These are phyloP conservation scores for Agrochola lota DNA, from an alignment of 2,888 invertebrate species.

Conservation along the genomic window DNA sequence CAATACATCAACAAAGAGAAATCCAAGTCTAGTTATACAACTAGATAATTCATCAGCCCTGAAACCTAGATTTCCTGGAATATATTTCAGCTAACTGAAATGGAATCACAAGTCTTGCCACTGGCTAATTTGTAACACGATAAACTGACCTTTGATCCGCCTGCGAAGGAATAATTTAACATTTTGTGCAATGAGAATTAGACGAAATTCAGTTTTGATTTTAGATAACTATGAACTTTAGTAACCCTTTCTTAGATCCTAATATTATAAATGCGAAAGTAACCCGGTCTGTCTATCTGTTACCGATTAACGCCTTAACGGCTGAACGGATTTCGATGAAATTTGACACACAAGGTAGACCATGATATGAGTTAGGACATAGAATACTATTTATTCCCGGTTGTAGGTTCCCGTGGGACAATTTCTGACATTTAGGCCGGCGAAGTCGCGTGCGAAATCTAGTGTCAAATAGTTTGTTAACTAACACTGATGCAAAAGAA, in stretches of 20 bases:
- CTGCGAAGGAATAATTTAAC: constrained; percentile 36
- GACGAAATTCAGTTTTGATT: neutral
- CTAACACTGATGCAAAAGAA: neutral
- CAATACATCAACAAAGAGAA: neutral
- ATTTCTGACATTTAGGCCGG: neutral
- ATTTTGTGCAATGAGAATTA: neutral
- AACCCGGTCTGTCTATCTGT: neutral
- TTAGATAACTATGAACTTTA: neutral
- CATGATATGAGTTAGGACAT: neutral
- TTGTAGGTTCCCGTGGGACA: neutral
- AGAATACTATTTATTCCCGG: neutral
- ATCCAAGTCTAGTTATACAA: constrained; percentile 18
- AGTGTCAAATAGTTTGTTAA: neutral
- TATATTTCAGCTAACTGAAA: constrained; percentile 31
- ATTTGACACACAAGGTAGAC: neutral
- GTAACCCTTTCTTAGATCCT: neutral
- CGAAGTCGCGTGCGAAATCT: too few relatives aligned
- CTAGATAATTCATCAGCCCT: constrained; percentile 8
- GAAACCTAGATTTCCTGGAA: constrained; percentile 4
- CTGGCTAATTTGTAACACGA: constrained; percentile 46
- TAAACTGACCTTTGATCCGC: constrained; percentile 32
- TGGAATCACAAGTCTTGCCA: constrained; percentile 30
- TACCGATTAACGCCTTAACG: too few relatives aligned
- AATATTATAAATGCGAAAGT: neutral
- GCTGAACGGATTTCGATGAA: neutral